Evolutionary conservation across 2,888 invertebrate genomes (phyloP), one percentile per base, ranked within the genome.

Genomic region (Polymixis lichenea): DNA sequence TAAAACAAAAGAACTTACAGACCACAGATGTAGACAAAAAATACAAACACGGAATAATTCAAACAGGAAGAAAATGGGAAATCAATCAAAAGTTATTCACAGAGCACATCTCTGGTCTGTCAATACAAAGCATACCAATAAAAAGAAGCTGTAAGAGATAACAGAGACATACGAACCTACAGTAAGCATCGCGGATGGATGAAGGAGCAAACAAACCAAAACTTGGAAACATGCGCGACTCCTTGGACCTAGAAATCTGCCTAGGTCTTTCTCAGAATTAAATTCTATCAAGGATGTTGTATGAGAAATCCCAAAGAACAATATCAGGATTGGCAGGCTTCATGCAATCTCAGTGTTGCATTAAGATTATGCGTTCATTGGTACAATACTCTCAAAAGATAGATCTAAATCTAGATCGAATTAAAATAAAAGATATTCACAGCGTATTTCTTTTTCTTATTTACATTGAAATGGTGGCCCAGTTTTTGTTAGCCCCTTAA

Each of bases 231-330:
- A 96, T 95, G 96, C 96, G 90, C 90, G 93, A 94, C 94, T 95
- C 94, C 94, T 92, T 92, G 91, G 96, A 96, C 96, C 96, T 95
- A 96, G 96, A 95, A 93, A 94, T 93, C 83, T 86, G 91, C 96
- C 95, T 95, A 96, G 96, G 96, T 93, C 96, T 96, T 96, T 96
- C 96, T 96, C 96, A 96, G 96, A 96, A 93, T 94, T 82, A 88
- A 84, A 68, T 74, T 82, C 55, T 72, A 78, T 73, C 64, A 77
- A 80, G 77, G 64, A 75, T 77, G 2, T 75, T 73, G 73, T 64
- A 43, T 77, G 28, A 76, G 64, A 82, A 46, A 43, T 64, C 51
- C 22, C 62, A 76, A 58, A 75, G 28, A 78, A 77, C 28, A 62
- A 32, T 75, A 62, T 17, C 81, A 75, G 51, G 25, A 53, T 75